These are phyloP conservation scores for Petroica traversi DNA, from an alignment of 2,113 vertebrate genomes.

Conservation along the genomic window DNA sequence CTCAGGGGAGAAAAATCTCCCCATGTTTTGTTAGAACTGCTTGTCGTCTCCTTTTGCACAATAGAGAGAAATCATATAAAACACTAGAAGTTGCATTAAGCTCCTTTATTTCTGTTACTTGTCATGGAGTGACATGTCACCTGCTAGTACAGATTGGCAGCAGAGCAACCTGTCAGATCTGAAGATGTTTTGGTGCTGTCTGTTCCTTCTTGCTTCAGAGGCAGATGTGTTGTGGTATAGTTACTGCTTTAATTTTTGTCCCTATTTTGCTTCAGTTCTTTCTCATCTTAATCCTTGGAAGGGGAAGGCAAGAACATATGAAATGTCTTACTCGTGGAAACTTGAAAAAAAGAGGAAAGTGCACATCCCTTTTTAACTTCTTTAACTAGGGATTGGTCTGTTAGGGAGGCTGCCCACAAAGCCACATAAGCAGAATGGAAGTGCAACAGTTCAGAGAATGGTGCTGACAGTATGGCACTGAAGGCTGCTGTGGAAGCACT, in stretches of 20 bases:
- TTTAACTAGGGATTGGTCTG: not conserved
- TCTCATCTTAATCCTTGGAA: not conserved
- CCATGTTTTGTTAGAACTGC: not conserved
- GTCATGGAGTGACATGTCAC: conserved; percentile 13
- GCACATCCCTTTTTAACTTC: not conserved
- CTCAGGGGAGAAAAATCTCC: conserved; percentile 15
- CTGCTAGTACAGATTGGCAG: conserved; percentile 16
- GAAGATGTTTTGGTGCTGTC: conserved; percentile 27
- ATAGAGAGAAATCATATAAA: not conserved
- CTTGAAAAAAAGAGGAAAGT: not conserved
- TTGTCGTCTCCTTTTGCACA: not conserved
- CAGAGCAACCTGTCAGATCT: conserved; percentile 41
- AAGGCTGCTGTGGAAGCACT: not conserved
- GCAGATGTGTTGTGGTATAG: not conserved
- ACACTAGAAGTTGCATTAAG: conserved; percentile 3
- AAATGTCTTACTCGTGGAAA: not conserved
- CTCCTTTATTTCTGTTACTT: conserved; percentile 25
- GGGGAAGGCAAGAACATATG: not conserved
- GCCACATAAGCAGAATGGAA: not conserved
- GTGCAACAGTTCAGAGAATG: not conserved
- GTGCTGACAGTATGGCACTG: not conserved
- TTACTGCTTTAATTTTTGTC: conserved; percentile 47
- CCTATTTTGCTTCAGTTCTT: not conserved
- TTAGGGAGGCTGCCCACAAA: not conserved
- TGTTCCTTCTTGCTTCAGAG: conserved; percentile 17